These are phyloP conservation scores for Drosophila azteca DNA, from an alignment of 1,140 invertebrate species.

Conservation along the genomic window DNA sequence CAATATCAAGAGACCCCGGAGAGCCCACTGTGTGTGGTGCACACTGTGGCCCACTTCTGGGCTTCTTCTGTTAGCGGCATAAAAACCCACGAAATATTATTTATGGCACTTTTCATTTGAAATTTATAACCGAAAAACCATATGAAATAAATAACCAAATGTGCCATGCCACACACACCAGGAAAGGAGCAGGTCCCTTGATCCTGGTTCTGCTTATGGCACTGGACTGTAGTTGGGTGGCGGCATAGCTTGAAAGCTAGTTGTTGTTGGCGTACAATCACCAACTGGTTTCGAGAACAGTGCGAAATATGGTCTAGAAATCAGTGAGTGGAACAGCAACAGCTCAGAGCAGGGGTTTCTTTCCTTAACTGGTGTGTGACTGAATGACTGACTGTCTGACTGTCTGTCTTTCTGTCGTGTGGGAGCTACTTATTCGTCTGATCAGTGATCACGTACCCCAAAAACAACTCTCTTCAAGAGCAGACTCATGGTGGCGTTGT, in stretches of 20 bases:
- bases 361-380: slow-evolving; percentile 11
- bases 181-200: slow-evolving; percentile 8
- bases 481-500: not conserved
- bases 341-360: too few species aligned
- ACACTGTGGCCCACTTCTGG: slow-evolving; percentile 23
- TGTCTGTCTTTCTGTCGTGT: not conserved
- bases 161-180: slow-evolving; percentile 11
- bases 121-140: slow-evolving; percentile 76
- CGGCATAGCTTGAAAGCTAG: too few species aligned
- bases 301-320: not conserved
- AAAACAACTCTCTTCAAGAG: not conserved
- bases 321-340: slow-evolving; percentile 4
- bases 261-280: too few species aligned
- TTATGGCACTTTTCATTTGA: slow-evolving; percentile 77
- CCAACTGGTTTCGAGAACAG: too few species aligned
- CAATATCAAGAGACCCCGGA: slow-evolving; percentile 32
- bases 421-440: not conserved
- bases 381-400: too few species aligned
- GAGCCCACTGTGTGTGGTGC: slow-evolving; percentile 27
- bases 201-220: not conserved
- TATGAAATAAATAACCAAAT: slow-evolving; percentile 70
- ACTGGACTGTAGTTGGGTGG: too few species aligned
- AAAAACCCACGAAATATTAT: slow-evolving; percentile 77
- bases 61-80: slow-evolving; percentile 66
- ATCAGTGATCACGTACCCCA: slow-evolving; percentile 8